Evolutionary conservation across 2,113 vertebrate genomes (phyloP).

Genomic region (Menura novaehollandiae): DNA sequence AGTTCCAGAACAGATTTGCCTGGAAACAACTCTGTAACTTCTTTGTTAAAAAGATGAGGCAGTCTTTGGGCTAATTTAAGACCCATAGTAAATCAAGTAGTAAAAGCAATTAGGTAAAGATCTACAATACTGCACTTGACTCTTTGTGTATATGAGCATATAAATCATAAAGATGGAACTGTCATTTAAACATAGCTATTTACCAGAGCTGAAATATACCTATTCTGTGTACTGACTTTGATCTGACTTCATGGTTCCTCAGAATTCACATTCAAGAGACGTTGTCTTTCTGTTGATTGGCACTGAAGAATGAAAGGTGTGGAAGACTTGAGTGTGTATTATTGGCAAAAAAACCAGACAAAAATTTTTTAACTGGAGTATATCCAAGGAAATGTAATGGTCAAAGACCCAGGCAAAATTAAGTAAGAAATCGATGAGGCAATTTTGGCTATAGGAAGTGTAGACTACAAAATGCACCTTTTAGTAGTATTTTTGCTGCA

Average conservation of each 20-base stretch:
- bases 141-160: background rate
- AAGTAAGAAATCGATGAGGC: background rate
- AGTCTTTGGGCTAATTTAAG: background rate
- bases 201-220: background rate
- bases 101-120: conserved; percentile 1
- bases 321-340: background rate
- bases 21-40: background rate
- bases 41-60: background rate
- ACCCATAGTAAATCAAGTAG: background rate
- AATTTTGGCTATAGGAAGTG: background rate
- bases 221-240: background rate
- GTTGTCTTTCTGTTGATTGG: background rate
- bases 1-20: conserved; percentile 13
- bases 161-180: conserved; percentile 4
- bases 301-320: background rate
- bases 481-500: background rate
- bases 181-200: background rate
- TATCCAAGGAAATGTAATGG: background rate
- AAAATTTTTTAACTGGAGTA: background rate
- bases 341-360: background rate
- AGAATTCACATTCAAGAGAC: background rate
- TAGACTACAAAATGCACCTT: background rate
- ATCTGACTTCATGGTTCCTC: background rate
- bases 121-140: background rate
- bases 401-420: background rate